phyloP scores from a whole-genome alignment of 2,113 vertebrate species.

The Alexandromys fortis region DNA sequence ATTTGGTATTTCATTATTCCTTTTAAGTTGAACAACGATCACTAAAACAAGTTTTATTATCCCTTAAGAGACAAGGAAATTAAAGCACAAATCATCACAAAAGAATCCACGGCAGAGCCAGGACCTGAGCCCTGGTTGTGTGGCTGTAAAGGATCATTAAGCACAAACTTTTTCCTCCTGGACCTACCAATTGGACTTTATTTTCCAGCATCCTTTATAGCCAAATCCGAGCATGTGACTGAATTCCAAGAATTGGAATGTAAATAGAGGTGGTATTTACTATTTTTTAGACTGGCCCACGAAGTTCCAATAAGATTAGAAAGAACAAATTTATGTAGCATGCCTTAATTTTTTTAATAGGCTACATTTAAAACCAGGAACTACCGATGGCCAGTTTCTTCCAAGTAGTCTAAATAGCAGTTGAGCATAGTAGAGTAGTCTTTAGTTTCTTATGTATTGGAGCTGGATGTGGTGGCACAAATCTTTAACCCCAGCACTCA shows the following conservation, averaged over 20 bases:
- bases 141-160: constrained; percentile 15
- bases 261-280: background rate
- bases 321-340: background rate
- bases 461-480: background rate
- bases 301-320: background rate
- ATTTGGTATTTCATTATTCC: background rate
- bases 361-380: background rate
- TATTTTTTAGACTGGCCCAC: background rate
- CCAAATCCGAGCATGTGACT: background rate
- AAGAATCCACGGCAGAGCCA: constrained; percentile 15
- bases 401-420: background rate
- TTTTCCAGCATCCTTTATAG: background rate
- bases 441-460: background rate
- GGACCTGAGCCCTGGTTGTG: background rate
- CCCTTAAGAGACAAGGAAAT: constrained; percentile 39
- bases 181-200: background rate
- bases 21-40: background rate
- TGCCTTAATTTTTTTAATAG: background rate
- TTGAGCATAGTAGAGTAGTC: background rate
- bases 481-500: background rate
- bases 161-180: background rate
- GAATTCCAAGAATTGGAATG: background rate
- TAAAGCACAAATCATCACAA: background rate
- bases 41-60: constrained; percentile 16
- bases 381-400: background rate